phyloP scores from a whole-genome alignment of 2,113 vertebrate species.

The Podarcis cretensis region DNA sequence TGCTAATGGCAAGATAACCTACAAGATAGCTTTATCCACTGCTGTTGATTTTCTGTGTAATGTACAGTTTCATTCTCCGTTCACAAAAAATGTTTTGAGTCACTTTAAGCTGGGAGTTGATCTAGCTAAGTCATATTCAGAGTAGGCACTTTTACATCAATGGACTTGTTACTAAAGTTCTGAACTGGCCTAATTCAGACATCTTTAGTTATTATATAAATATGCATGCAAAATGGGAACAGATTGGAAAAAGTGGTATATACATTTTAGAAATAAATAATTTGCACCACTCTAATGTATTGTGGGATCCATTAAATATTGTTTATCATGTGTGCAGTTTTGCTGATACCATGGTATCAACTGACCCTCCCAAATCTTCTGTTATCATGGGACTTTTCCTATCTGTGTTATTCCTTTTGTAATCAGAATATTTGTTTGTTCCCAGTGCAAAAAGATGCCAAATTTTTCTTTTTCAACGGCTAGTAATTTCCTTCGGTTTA shows the following conservation, averaged over 20 bases:
- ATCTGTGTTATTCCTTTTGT: neutral
- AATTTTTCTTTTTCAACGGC: slow-evolving; percentile 84
- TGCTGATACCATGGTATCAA: neutral
- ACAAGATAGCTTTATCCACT: too few relatives aligned
- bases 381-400: neutral
- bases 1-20: too few relatives aligned
- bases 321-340: neutral
- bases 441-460: slow-evolving; percentile 84
- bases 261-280: neutral
- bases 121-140: too few relatives aligned
- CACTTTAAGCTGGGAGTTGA: too few relatives aligned
- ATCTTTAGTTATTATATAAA: neutral
- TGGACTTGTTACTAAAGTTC: neutral
- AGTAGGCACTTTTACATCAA: too few relatives aligned
- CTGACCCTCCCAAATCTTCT: neutral
- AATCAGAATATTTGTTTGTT: neutral
- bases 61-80: neutral
- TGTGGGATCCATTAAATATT: neutral
- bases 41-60: neutral
- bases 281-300: neutral
- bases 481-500: slow-evolving; percentile 90
- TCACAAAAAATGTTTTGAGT: neutral
- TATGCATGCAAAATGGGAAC: too few relatives aligned
- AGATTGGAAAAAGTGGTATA: neutral
- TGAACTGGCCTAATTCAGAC: neutral